Evolutionary conservation across 2,888 invertebrate genomes (phyloP).

Genomic region (Chalcosyrphus nemorum): DNA sequence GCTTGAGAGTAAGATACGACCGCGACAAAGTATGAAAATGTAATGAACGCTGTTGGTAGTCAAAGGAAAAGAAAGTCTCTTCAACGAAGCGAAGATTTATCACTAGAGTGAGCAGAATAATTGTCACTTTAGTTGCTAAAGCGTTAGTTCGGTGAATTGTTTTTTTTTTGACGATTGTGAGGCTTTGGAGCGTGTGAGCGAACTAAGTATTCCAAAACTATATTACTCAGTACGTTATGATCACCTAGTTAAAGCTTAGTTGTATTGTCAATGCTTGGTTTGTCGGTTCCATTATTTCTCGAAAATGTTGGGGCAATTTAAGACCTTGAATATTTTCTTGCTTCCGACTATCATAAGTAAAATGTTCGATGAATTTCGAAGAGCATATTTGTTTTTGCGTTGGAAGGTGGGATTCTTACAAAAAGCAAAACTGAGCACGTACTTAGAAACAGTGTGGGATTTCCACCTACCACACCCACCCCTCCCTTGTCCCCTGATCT

Average conservation of each 20-base stretch:
- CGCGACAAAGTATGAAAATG: conserved; percentile 7
- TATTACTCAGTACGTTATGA: conserved; percentile 12
- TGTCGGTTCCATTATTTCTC: neutral
- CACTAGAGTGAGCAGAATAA: conserved; percentile 55
- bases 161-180: neutral
- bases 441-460: no score
- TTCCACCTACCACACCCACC: no score
- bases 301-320: neutral
- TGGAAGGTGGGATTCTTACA: no score
- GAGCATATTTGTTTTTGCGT: no score
- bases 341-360: no score
- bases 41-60: conserved; percentile 18
- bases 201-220: conserved; percentile 25
- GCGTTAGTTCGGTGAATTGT: conserved; percentile 16
- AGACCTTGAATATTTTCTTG: neutral
- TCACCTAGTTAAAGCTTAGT: conserved; percentile 2
- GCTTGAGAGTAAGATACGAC: neutral
- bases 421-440: no score
- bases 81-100: conserved; percentile 52
- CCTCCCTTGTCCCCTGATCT: no score
- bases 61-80: conserved; percentile 57
- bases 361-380: no score
- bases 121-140: conserved; percentile 40
- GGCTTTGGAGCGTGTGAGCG: conserved; percentile 56
- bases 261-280: neutral